Evolutionary conservation across 2,888 invertebrate genomes (phyloP), one percentile per base, ranked within the genome.

Genomic region (Noctua fimbriata): DNA sequence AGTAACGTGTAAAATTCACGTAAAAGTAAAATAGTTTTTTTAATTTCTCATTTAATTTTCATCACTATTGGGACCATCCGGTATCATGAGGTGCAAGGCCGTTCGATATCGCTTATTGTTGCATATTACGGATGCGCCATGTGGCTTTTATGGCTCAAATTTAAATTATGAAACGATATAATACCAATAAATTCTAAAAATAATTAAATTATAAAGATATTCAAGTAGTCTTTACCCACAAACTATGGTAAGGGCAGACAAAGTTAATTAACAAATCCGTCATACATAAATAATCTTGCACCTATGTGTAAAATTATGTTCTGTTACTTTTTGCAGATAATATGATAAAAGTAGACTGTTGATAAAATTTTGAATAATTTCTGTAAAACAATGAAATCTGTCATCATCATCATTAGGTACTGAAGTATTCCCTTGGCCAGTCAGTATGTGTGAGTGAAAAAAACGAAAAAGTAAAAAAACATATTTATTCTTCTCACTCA

Each of bases 381-480:
- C 65, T 55, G 24, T 49, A n/a, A 55, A 49, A 81, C 65, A 47
- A 47, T 63, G 32, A 63, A 71, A 36, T 67, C 16, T 47, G 24
- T 9, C 32, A 55, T 58, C 4, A 77, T 58, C 24, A 63, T 65
- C n/a, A 73, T 65, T 44, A 44, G 0, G 9, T n/a, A 55, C n/a
- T 55, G 44, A 73, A 65, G 79, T 47, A 79, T 70, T 44, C 28
- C 60, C 71, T 72, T 75, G 69, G 18, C n/a, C n/a, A n/a, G n/a
- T n/a, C n/a, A n/a, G n/a, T n/a, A n/a, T n/a, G n/a, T n/a, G n/a
- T n/a, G n/a, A n/a, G n/a, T n/a, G n/a, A n/a, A n/a, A n/a, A n/a
- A n/a, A n/a, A n/a, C n/a, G n/a, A n/a, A n/a, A n/a, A n/a, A n/a
- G n/a, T n/a, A n/a, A n/a, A n/a, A n/a, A n/a, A n/a, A n/a, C n/a